Conservation (phyloP, 2,797 vertebrate genomes). For the Lacerta agilis region DNA sequence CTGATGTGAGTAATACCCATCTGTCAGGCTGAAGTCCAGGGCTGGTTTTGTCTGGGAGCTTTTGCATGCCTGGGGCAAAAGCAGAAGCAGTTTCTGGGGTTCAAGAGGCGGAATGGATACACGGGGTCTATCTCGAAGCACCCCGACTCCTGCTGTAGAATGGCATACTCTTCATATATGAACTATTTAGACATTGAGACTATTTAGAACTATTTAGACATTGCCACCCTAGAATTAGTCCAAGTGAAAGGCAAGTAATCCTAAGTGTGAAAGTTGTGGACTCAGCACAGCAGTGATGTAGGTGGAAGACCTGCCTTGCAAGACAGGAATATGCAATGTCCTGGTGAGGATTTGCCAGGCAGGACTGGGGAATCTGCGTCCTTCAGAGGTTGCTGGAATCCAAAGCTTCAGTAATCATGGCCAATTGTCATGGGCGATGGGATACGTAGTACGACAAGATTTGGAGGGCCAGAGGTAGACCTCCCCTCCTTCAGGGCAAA, state of each 20-base stretch:
- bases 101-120: not conserved
- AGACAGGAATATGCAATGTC: not conserved
- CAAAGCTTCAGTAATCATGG: too few species aligned
- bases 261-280: not conserved
- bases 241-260: not conserved
- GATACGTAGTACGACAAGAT: not conserved
- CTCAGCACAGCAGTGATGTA: not conserved
- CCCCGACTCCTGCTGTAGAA: not conserved
- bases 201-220: not conserved
- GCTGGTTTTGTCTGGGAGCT: not conserved
- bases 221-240: not conserved
- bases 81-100: too few species aligned
- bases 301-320: not conserved
- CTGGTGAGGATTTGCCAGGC: too few species aligned
- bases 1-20: not conserved
- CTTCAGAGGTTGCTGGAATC: too few species aligned
- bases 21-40: not conserved
- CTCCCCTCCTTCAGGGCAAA: not conserved
- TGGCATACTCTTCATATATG: not conserved
- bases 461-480: not conserved
- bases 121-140: not conserved
- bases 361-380: too few species aligned
- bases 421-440: not conserved
- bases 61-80: not conserved
- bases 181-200: not conserved